A percentile compares a stretch with the other conserved stretches of the same genome.
Conservation (phyloP, 2,888 invertebrate genomes). For the Axea sp. region DNA sequence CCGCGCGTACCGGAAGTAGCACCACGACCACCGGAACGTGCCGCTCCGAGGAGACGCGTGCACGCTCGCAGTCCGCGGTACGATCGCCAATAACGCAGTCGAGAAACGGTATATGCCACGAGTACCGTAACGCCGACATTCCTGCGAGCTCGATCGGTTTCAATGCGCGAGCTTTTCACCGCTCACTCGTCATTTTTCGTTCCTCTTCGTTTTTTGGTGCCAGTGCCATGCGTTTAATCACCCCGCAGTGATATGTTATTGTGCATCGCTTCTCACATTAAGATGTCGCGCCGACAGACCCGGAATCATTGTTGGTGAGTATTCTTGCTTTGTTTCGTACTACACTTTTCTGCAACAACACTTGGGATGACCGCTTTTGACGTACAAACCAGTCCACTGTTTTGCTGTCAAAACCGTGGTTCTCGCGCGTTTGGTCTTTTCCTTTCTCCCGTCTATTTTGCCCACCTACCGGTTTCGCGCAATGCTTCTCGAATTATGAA, state of each 20-base stretch:
- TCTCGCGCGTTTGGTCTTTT: no score
- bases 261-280: constrained; percentile 13
- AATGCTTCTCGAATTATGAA: no score
- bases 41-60: neutral
- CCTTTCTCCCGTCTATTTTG: no score
- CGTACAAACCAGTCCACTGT: no score
- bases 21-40: constrained; percentile 1
- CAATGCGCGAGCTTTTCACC: constrained; percentile 11
- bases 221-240: constrained; percentile 32
- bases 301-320: constrained; percentile 27
- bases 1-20: constrained; percentile 14
- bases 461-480: no score
- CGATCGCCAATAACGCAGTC: neutral
- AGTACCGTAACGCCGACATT: constrained; percentile 60
- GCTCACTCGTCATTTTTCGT: constrained; percentile 9
- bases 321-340: neutral
- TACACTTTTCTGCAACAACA: neutral
- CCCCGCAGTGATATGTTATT: constrained; percentile 14
- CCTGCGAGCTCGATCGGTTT: constrained; percentile 19
- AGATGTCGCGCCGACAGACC: constrained; percentile 16
- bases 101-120: constrained; percentile 48
- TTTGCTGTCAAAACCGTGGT: no score
- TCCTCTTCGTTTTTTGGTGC: constrained; percentile 15
- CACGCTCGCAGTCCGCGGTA: neutral
- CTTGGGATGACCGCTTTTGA: neutral